Base-by-base conservation (phyloP, 2,113 vertebrate species). In the Australoheros scitulus region DNA sequence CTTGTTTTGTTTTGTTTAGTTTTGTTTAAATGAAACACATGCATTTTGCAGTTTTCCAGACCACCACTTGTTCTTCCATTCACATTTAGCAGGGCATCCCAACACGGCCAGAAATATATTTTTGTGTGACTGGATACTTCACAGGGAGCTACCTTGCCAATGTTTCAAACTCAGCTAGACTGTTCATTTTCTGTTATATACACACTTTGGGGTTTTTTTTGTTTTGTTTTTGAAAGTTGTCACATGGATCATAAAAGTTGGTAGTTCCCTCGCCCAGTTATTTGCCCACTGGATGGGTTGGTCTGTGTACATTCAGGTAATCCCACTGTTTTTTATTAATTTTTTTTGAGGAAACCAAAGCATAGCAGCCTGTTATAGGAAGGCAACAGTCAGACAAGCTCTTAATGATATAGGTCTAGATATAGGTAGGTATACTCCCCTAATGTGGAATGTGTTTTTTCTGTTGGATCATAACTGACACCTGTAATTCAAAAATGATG, bases 201-300 rank as follows among this genome's bases (percentile, higher is more conserved):
- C 64, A 76, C 81, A 83, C 41, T 36, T 77, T 79, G 80, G 24
- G 24, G 2, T 81, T 52, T 11, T 38, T 22, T 8, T 74, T 20
- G 43, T 15, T 60, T n/a, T 43, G n/a, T 7, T 32, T 20, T 34
- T 20, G 15, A 5, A 82, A 20, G 24, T 80, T 91, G 26, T 90
- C 58, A 81, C 55, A 24, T 68, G 81, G 61, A 65, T 79, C 18
- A 14, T 82, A 60, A 26, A 68, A 59, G 18, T 57, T 80, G 74
- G 59, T 17, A 13, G 57, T 61, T 85, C 57, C 26, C 58, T 88
- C 72, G 59, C 52, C 17, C n/a, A 72, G 58, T 87, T 50, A 41
- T 87, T 87, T 41, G 86, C 92, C 91, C 92, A 93, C 93, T 94
- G 92, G 93, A 88, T 93, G 93, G 93, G 92, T 88, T 85, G 11